Evolutionary conservation across 2,113 vertebrate species (phyloP), one percentile per base, ranked within the genome.

Genomic region (Propithecus coquereli): DNA sequence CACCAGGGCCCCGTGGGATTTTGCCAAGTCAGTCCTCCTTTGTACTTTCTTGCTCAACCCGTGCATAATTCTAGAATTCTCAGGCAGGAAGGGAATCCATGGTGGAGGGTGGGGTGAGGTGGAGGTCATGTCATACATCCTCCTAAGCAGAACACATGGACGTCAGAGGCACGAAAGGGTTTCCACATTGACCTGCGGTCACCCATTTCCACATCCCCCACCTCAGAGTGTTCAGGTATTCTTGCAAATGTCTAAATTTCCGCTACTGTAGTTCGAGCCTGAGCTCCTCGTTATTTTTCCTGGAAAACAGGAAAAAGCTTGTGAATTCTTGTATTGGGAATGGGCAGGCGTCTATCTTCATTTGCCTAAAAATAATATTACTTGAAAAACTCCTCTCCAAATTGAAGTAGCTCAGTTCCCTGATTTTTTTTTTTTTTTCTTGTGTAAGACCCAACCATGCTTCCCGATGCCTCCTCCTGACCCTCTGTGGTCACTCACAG

Each of bases 11-110:
- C 37, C 59, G 17, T 73, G 65, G 47, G 85, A 90, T 86, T 94
- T 88, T 95, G 97, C 84, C 93, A 96, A 96, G 85, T 97, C 97
- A 97, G 92, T 97, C 88, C 68, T 97, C 63, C 79, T 95, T 88
- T 94, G 77, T 86, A 82, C 77, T 96, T 95, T 97, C 91, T 97
- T 97, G 97, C 96, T 96, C 85, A 97, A 97, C 22, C 5, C 25
- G 8, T 52, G 73, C 11, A 96, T 76, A 90, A 93, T 88, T 94
- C 81, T 95, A 92, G 68, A 96, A 79, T 96, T 95, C 54, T 94
- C 32, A 87, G 50, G 61, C 22, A 65, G 25, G 70, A 92, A 90
- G 76, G 59, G 50, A 88, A 30, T 73, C 59, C 34, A 14, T 32
- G 47, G 47, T 8, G 8, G 40, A 57, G 57, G 14, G 34, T 14